A percentile compares a stretch with the other conserved stretches of the same genome.
These are phyloP conservation scores for Eciton burchellii DNA, from an alignment of 1,140 invertebrate species.

Conservation along the genomic window DNA sequence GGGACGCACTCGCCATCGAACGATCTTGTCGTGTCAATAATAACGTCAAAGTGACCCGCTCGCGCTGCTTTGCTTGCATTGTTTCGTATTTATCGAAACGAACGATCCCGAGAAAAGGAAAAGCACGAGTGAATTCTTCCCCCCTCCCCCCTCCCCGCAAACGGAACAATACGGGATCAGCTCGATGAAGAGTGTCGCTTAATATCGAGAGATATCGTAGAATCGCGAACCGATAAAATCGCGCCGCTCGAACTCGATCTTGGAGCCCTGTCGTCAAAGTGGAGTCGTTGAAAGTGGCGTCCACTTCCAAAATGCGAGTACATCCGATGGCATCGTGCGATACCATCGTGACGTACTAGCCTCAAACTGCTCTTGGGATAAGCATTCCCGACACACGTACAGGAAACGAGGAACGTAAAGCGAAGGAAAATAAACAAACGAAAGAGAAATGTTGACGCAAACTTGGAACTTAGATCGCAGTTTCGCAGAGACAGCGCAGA, in stretches of 20 bases:
- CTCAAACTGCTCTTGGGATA: background rate
- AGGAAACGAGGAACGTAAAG: conserved; percentile 35
- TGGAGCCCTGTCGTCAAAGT: background rate
- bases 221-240: background rate
- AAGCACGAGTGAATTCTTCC: background rate
- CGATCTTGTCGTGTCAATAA: background rate
- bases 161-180: background rate
- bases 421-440: conserved; percentile 11
- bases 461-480: conserved; percentile 1
- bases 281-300: background rate
- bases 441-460: conserved; percentile 33
- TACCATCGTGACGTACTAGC: too few species aligned
- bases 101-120: background rate
- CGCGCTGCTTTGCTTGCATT: background rate
- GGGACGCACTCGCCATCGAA: too few species aligned
- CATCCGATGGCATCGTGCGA: background rate
- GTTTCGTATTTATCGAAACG: too few species aligned
- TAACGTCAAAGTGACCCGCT: background rate
- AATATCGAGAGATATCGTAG: background rate
- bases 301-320: background rate
- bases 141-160: too few species aligned
- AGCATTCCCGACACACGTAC: background rate
- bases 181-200: background rate
- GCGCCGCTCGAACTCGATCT: background rate
- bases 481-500: background rate